A percentile compares a stretch with the other conserved stretches of the same genome.
phyloP scores from a whole-genome alignment of 2,888 invertebrate genomes.

The Agonopterix subpropinquella region DNA sequence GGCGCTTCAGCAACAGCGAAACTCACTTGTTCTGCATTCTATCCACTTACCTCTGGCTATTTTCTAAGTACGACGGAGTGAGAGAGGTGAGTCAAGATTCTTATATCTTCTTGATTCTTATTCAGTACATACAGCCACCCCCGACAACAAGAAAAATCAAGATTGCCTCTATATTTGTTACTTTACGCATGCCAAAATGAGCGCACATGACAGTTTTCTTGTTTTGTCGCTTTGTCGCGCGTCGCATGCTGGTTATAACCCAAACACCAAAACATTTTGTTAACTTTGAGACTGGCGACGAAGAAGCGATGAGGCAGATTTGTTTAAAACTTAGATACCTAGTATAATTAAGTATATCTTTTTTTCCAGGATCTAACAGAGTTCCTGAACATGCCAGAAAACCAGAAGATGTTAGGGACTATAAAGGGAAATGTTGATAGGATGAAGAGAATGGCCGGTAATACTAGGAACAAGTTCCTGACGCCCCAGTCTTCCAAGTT shows the following conservation, averaged over 20 bases:
- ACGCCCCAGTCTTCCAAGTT: slow-evolving; percentile 39
- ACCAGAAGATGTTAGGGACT: slow-evolving; percentile 48
- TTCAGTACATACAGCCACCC: too few species aligned
- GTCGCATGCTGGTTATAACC: too few species aligned
- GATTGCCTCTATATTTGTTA: too few species aligned
- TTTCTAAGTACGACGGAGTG: slow-evolving; percentile 69
- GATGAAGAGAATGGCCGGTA: slow-evolving; percentile 48
- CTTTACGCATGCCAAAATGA: too few species aligned
- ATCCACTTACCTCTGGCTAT: slow-evolving; percentile 81
- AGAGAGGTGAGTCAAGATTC: slow-evolving; percentile 40
- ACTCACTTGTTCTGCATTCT: slow-evolving; percentile 77
- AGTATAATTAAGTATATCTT: not conserved
- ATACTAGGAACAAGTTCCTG: slow-evolving; percentile 34
- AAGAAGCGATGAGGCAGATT: not conserved
- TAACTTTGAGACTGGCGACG: too few species aligned
- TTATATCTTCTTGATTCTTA: too few species aligned
- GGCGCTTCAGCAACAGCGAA: slow-evolving; percentile 81
- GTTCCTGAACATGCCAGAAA: slow-evolving; percentile 46
- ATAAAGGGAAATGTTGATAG: slow-evolving; percentile 53
- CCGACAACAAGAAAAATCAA: too few species aligned
- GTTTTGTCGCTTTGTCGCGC: too few species aligned
- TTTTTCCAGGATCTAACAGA: slow-evolving; percentile 52
- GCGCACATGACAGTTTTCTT: too few species aligned
- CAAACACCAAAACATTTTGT: too few species aligned
- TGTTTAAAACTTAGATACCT: not conserved